Base-by-base conservation (phyloP, 2,113 vertebrate species). In the Phyllopteryx taeniolatus region DNA sequence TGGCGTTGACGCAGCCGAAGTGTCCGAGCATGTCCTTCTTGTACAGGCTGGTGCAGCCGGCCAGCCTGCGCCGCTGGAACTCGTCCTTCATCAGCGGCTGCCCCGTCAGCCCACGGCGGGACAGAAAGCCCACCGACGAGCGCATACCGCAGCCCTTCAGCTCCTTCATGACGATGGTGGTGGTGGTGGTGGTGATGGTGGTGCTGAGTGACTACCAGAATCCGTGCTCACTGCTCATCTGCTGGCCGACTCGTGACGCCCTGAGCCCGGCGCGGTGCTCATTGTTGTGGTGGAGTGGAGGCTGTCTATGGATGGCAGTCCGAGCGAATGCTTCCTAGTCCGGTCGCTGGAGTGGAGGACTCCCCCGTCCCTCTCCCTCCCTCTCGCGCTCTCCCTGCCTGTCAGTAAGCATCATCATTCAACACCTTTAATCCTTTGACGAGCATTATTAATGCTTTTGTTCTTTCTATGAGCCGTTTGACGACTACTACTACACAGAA, bases 1-100 rank as follows among this genome's bases (percentile, higher is more conserved):
- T 98, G 92, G 97, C 97, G 93, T 99, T 99, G 92, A 99, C 97
- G 89, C 97, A 99, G 87, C 97, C 96, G 90, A 98, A 99, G 91
- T 99, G 97, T 63, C 96, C 97, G 79, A 98, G 94, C 90, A 98
- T 94, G 84, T 98, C 96, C 89, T 95, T 96, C 92, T 96, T 96
- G 92, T 92, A 99, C 87, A 99, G 95, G 89, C 95, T 97, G 77
- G 93, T 94, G 92, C 96, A 98, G 85, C 95, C 96, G 46, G 93
- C 94, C 89, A 97, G 90, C 88, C 97, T 92, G 82, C 94, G 93
- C 75, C 97, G 88, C 95, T 98, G 97, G 88, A 98, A 98, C 78
- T 97, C 95, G 73, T 97, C 95, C 93, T 95, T 97, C 91, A 98
- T 91, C 80, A 97, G 92, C 81, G 94, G 93, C 90, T 95, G 93